Conservation (phyloP, 2,797 vertebrate species). For the Hippoglossus hippoglossus region DNA sequence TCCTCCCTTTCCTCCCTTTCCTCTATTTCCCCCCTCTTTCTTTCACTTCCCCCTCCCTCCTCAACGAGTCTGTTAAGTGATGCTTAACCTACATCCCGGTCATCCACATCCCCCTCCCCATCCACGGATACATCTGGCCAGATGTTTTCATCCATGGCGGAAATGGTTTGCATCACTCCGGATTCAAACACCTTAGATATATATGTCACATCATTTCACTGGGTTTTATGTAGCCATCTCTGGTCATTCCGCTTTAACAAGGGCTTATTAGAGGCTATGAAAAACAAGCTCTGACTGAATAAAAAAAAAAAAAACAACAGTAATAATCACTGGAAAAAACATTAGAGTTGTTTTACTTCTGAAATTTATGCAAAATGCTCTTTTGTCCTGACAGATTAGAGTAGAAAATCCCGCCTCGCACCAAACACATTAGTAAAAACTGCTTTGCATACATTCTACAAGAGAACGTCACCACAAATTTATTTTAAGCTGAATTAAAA, state of each 20-base stretch:
- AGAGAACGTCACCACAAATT: not conserved
- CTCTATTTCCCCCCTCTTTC: not conserved
- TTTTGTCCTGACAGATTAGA: constrained; percentile 32
- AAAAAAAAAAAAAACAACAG: not conserved
- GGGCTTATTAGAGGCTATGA: not conserved
- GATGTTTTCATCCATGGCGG: not conserved
- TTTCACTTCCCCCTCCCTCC: not conserved
- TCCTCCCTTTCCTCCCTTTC: not conserved
- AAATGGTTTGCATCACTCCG: not conserved
- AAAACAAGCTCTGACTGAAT: constrained; percentile 1
- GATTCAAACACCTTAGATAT: not conserved
- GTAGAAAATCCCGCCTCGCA: constrained; percentile 15
- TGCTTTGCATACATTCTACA: constrained; percentile 21
- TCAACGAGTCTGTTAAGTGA: not conserved
- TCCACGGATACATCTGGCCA: constrained; percentile 36
- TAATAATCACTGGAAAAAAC: constrained; percentile 19
- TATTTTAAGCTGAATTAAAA: constrained; percentile 7
- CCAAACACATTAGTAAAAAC: constrained; percentile 14
- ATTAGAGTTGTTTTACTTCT: constrained; percentile 19
- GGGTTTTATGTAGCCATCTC: constrained; percentile 11
- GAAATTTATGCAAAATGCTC: constrained; percentile 36
- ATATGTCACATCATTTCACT: not conserved
- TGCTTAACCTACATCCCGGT: constrained; percentile 50
- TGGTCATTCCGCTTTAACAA: constrained; percentile 5
- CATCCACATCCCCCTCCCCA: constrained; percentile 33